Conservation (phyloP, 2,113 vertebrate species). For the Chaetodon auriga region DNA sequence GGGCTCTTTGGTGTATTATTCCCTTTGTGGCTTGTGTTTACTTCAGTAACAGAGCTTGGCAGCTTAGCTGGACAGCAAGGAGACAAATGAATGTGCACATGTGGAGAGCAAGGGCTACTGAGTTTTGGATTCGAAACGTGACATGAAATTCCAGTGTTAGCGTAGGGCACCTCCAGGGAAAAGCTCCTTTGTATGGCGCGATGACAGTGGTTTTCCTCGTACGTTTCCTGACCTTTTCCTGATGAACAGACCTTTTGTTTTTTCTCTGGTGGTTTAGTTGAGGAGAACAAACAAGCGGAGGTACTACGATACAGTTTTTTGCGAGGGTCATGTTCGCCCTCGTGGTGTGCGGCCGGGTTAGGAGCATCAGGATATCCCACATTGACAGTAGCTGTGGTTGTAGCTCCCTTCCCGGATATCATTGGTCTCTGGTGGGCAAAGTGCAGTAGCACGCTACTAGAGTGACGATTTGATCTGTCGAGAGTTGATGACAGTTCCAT, state of each 20-base stretch:
- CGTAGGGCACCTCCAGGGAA: constrained; percentile 89
- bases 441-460: constrained; percentile 85
- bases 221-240: constrained; percentile 75
- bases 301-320: constrained; percentile 86
- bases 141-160: constrained; percentile 87
- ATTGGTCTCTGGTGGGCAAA: constrained; percentile 85
- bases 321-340: constrained; percentile 62
- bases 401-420: constrained; percentile 70
- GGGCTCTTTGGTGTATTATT: constrained; percentile 70
- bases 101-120: constrained; percentile 85
- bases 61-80: constrained; percentile 84
- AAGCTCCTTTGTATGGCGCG: constrained; percentile 91
- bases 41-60: constrained; percentile 77
- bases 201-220: constrained; percentile 77
- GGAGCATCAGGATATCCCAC: constrained; percentile 69
- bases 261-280: constrained; percentile 68
- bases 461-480: constrained; percentile 83
- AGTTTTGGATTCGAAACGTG: constrained; percentile 89
- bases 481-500: constrained; percentile 64
- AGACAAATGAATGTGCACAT: constrained; percentile 93
- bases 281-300: constrained; percentile 82
- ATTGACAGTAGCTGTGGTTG: constrained; percentile 67
- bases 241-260: constrained; percentile 65
- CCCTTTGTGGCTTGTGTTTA: constrained; percentile 74
- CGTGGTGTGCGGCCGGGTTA: constrained; percentile 57